These are phyloP conservation scores for Micromys minutus DNA, from an alignment of 2,113 vertebrate species.

Conservation along the genomic window DNA sequence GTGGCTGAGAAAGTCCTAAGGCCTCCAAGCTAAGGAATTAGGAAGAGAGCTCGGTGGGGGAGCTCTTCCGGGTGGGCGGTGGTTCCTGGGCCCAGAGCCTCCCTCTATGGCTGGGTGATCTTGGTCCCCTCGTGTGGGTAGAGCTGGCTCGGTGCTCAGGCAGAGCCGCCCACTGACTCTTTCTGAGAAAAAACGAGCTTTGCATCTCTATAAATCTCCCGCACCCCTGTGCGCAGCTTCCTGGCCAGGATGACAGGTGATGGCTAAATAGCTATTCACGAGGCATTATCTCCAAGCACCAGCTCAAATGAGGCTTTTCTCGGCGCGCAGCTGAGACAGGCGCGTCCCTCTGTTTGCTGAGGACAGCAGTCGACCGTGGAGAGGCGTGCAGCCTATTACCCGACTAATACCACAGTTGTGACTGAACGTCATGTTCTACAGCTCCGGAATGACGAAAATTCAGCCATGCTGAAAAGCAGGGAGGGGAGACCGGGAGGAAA, in stretches of 20 bases:
- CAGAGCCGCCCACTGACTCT: background rate
- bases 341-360: background rate
- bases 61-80: background rate
- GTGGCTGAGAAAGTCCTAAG: background rate
- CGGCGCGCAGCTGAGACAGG: background rate
- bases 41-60: background rate
- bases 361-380: background rate
- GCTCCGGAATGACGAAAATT: background rate
- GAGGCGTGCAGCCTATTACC: background rate
- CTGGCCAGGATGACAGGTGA: slow-evolving; percentile 56
- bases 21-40: background rate
- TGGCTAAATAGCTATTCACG: slow-evolving; percentile 61
- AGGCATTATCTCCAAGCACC: background rate
- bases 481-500: too few relatives aligned
- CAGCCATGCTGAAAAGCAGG: background rate
- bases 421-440: background rate
- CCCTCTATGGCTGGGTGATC: background rate
- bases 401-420: background rate
- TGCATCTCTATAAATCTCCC: slow-evolving; percentile 36
- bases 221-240: background rate
- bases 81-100: background rate
- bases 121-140: slow-evolving; percentile 52
- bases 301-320: background rate
- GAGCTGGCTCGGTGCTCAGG: background rate
- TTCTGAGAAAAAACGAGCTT: slow-evolving; percentile 56